These are phyloP conservation scores for Garrulus glandarius DNA, from an alignment of 2,797 vertebrate species.

Conservation along the genomic window DNA sequence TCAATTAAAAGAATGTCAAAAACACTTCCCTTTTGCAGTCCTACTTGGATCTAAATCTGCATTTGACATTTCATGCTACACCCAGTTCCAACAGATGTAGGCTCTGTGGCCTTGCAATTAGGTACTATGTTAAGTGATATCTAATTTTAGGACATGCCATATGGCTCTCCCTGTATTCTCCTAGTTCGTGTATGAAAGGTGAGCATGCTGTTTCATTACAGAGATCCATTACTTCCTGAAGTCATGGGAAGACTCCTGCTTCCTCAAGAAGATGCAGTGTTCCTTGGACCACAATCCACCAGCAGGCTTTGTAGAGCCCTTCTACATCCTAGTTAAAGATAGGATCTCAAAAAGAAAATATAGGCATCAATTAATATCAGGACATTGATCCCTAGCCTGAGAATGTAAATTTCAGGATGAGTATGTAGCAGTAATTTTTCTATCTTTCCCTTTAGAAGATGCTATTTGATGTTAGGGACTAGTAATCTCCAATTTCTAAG, in stretches of 20 bases:
- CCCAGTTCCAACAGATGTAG: conserved; percentile 34
- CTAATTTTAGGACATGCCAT: conserved; percentile 59
- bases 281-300: not conserved
- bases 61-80: conserved; percentile 48
- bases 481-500: not conserved
- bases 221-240: not conserved
- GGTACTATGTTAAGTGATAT: conserved; percentile 23
- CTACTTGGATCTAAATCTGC: conserved; percentile 44
- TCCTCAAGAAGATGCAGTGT: not conserved
- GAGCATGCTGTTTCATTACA: not conserved
- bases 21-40: not conserved
- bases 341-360: not conserved
- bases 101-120: conserved; percentile 39
- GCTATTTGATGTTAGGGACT: not conserved
- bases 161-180: conserved; percentile 34
- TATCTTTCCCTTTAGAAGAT: not conserved
- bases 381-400: not conserved
- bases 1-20: not conserved
- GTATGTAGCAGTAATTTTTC: not conserved
- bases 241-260: not conserved
- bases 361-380: not conserved
- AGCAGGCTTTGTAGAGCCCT: not conserved
- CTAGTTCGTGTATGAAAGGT: not conserved
- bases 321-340: not conserved
- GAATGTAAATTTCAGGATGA: not conserved